These are phyloP conservation scores for Caenorhabditis virilis DNA, from an alignment of 2,888 invertebrate genomes.

Conservation along the genomic window DNA sequence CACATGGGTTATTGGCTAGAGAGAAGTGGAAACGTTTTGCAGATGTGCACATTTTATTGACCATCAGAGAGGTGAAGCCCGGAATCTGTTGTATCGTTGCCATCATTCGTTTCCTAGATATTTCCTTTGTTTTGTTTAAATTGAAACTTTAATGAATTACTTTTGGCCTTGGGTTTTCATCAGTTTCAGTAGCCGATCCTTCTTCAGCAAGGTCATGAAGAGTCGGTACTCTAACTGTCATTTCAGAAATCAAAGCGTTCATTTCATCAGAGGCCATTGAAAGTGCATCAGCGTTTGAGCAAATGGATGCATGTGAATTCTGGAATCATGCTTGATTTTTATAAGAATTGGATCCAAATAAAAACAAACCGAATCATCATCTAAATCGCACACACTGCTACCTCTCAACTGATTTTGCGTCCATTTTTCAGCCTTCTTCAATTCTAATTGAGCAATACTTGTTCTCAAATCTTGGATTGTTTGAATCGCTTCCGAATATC, in stretches of 20 bases:
- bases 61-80: constrained; percentile 48
- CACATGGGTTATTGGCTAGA: constrained; percentile 10
- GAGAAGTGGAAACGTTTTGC: no score
- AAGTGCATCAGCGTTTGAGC: constrained; percentile 58
- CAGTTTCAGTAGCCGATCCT: constrained; percentile 41
- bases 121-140: background rate
- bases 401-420: constrained; percentile 64
- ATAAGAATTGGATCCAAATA: background rate
- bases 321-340: constrained; percentile 31
- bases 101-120: constrained; percentile 50
- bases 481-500: constrained; percentile 92
- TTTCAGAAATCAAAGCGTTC: constrained; percentile 63
- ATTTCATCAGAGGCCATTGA: constrained; percentile 66
- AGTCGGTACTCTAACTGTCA: constrained; percentile 53
- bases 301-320: constrained; percentile 60
- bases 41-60: constrained; percentile 15
- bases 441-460: constrained; percentile 88
- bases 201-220: constrained; percentile 42
- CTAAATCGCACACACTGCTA: constrained; percentile 59
- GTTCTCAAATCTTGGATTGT: constrained; percentile 89
- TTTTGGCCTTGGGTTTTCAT: constrained; percentile 35
- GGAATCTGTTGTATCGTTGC: constrained; percentile 54
- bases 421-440: constrained; percentile 74
- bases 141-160: constrained; percentile 5
- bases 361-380: constrained; percentile 58